phyloP scores from a whole-genome alignment of 2,113 vertebrate species.

The Suncus etruscus region DNA sequence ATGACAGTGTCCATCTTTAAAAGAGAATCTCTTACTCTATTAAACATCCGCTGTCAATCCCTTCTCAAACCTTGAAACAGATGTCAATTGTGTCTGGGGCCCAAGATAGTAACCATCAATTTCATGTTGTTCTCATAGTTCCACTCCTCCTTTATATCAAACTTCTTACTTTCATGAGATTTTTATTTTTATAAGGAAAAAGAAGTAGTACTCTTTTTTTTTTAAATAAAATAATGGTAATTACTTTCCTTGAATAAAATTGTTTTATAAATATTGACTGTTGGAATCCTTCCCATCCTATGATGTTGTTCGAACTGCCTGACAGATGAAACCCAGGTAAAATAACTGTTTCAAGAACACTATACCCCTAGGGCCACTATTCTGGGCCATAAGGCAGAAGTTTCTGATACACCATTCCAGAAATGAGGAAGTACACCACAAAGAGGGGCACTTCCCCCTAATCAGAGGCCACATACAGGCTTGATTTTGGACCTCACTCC shows the following conservation, averaged over 20 bases:
- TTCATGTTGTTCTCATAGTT: background rate
- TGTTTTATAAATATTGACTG: conserved; percentile 6
- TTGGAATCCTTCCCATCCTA: too few species aligned
- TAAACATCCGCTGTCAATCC: background rate
- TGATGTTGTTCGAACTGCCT: too few species aligned
- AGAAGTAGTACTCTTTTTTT: background rate
- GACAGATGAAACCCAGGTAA: too few species aligned
- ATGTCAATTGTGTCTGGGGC: background rate
- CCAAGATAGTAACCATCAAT: background rate
- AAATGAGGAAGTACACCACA: too few species aligned
- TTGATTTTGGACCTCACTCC: too few species aligned
- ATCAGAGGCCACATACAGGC: too few species aligned
- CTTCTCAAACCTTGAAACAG: background rate
- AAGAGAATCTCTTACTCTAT: background rate
- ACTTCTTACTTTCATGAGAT: background rate
- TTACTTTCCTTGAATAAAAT: background rate
- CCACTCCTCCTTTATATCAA: background rate
- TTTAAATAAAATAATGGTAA: background rate
- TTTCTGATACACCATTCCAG: too few species aligned
- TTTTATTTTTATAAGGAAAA: too few species aligned
- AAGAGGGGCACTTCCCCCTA: too few species aligned
- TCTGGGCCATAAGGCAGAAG: too few species aligned
- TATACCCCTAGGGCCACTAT: too few species aligned
- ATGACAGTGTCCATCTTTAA: background rate
- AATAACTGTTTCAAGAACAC: too few species aligned